These are phyloP conservation scores for Trissolcus japonicus DNA, from an alignment of 2,888 invertebrate genomes.

Conservation along the genomic window DNA sequence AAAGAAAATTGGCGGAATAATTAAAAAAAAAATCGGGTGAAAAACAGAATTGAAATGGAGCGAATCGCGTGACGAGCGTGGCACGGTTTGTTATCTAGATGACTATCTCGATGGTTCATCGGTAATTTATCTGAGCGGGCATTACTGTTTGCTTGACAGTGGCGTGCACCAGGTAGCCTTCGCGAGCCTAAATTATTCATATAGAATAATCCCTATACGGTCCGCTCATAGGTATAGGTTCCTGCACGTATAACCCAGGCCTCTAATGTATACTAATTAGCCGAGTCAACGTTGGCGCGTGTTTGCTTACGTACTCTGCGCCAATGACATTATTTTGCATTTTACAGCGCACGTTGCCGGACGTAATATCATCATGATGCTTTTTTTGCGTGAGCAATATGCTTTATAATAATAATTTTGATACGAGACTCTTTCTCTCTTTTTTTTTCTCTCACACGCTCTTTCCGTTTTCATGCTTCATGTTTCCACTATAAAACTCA, in stretches of 20 bases:
- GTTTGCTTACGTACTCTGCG: constrained; percentile 32
- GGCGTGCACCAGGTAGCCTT: constrained; percentile 72
- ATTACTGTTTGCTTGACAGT: constrained; percentile 75
- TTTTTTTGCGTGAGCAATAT: constrained; percentile 26
- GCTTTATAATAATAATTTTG: constrained; percentile 21
- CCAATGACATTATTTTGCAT: constrained; percentile 49
- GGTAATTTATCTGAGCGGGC: constrained; percentile 76
- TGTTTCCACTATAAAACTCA: constrained; percentile 7
- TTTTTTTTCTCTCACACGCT: neutral
- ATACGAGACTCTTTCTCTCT: constrained; percentile 10
- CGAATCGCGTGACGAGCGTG: constrained; percentile 65
- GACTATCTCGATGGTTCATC: constrained; percentile 73
- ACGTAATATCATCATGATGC: constrained; percentile 31
- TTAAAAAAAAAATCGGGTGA: constrained; percentile 38
- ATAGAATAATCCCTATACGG: constrained; percentile 65
- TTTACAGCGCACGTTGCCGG: constrained; percentile 24
- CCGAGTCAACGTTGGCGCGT: constrained; percentile 10
- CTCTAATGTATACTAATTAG: constrained; percentile 50
- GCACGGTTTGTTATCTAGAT: constrained; percentile 73
- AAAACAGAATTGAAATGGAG: constrained; percentile 42
- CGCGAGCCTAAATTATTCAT: constrained; percentile 74
- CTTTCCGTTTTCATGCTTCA: constrained; percentile 5
- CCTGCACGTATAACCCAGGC: constrained; percentile 44
- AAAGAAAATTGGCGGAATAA: constrained; percentile 26
- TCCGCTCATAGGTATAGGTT: constrained; percentile 47